phyloP scores from a whole-genome alignment of 2,888 invertebrate species.

The Lasioglossum oenotherae region DNA sequence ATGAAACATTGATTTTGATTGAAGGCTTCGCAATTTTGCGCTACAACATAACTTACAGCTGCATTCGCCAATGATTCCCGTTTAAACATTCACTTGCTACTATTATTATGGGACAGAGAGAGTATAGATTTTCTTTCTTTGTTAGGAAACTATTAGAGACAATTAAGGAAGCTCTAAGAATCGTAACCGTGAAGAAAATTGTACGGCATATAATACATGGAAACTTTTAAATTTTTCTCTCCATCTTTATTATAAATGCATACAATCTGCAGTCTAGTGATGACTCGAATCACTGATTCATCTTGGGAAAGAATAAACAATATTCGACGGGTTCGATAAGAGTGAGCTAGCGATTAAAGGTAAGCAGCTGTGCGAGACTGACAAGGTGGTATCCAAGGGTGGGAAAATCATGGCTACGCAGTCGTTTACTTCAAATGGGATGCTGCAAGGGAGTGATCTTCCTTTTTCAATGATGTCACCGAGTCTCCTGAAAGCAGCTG shows the following conservation, averaged over 20 bases:
- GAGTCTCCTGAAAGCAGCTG: constrained; percentile 76
- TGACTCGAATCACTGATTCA: background rate
- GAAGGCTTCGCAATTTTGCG: no score
- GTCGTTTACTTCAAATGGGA: constrained; percentile 70
- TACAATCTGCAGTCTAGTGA: background rate
- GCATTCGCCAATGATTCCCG: no score
- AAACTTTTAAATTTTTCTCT: background rate
- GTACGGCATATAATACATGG: background rate
- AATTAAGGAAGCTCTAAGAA: no score
- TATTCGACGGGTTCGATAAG: constrained; percentile 45
- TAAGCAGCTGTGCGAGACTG: constrained; percentile 65
- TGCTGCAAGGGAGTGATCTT: constrained; percentile 77
- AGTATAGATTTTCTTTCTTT: background rate
- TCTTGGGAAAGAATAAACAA: constrained; percentile 34
- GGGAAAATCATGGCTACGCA: constrained; percentile 67
- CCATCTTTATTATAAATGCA: background rate
- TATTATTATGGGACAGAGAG: no score
- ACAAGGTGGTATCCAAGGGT: constrained; percentile 67
- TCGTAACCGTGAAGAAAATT: no score
- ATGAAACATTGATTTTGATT: no score
- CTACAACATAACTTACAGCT: no score
- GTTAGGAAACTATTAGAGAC: no score
- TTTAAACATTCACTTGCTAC: no score
- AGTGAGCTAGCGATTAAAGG: constrained; percentile 53
- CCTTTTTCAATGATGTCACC: constrained; percentile 71